Evolutionary conservation across 1,140 invertebrate species (phyloP), one percentile per base, ranked within the genome.

Genomic region (Meloidogyne hapla): DNA sequence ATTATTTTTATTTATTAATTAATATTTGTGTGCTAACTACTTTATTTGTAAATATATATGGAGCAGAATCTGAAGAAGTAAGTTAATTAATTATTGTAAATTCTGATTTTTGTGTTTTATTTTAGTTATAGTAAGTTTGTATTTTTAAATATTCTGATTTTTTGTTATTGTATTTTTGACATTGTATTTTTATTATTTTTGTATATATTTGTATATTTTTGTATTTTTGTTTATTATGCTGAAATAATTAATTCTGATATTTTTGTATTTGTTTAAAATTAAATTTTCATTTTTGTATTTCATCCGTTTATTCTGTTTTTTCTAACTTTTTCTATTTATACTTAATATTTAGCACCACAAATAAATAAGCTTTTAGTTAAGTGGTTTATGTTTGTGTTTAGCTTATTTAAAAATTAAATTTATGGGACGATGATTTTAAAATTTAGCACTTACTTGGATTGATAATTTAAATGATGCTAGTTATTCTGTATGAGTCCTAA

Each of bases 401-500:
- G 10, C n/a, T 18, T 33, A 8, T 33, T 33, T 33, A 6, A 33
- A 6, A 6, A 4, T 33, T 33, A 33, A 63, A 6, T 21, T 8
- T n/a, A 0, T n/a, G n/a, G 48, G 48, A 56, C 48, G 3, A 21
- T 56, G 48, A 56, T 56, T 56, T 56, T 56, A 56, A 56, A 63
- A 56, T 6, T 15, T 56, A 56, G 48, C 48, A 56, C 48, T 56
- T 56, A 56, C 48, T 56, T 56, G 48, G 48, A 56, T 56, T 56
- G 48, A 56, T 0, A 56, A 8, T 9, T 28, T 65, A 26, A 66
- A 66, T 33, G 65, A 66, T 66, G 26, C 26, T 33, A 66, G 65
- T 40, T 28, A 66, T 40, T 66, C 23, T 33, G 26, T 33, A 66
- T 40, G 65, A 66, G 26, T 66, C 38, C 65, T 21, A 65, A 38